phyloP scores from a whole-genome alignment of 2,113 vertebrate species.

The Thermophis baileyi region DNA sequence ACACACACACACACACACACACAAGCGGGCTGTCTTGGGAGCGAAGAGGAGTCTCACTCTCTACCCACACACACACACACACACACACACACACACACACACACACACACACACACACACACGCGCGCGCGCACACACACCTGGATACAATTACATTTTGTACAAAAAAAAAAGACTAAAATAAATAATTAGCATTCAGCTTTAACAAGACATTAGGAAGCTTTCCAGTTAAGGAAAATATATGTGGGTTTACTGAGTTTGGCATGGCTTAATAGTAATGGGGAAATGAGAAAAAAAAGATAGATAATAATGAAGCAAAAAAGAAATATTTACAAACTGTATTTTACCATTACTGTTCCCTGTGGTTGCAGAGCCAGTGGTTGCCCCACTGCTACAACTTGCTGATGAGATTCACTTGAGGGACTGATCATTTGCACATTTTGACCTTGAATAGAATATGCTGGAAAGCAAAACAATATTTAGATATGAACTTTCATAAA shows the following conservation, averaged over 20 bases:
- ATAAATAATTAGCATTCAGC: not conserved
- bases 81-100: not conserved
- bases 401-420: constrained; percentile 97
- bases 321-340: constrained; percentile 15
- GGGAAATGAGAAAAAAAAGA: not conserved
- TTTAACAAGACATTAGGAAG: not conserved
- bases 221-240: not conserved
- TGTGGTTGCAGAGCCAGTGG: constrained; percentile 92
- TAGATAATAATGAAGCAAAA: not conserved
- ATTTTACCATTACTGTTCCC: constrained; percentile 94
- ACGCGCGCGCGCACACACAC: too few relatives aligned
- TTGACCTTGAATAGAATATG: constrained; percentile 96
- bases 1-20: too few relatives aligned
- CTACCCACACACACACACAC: not conserved
- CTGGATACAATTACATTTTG: not conserved
- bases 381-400: constrained; percentile 97
- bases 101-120: too few relatives aligned
- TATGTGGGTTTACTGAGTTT: not conserved
- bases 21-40: too few relatives aligned
- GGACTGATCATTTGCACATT: constrained; percentile 97
- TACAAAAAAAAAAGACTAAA: not conserved
- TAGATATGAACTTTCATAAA: constrained; percentile 38
- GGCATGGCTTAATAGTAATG: not conserved
- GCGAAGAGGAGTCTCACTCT: too few relatives aligned
- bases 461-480: constrained; percentile 64